These are phyloP conservation scores for Morone chrysops DNA, from an alignment of 2,113 vertebrate species.

Conservation along the genomic window DNA sequence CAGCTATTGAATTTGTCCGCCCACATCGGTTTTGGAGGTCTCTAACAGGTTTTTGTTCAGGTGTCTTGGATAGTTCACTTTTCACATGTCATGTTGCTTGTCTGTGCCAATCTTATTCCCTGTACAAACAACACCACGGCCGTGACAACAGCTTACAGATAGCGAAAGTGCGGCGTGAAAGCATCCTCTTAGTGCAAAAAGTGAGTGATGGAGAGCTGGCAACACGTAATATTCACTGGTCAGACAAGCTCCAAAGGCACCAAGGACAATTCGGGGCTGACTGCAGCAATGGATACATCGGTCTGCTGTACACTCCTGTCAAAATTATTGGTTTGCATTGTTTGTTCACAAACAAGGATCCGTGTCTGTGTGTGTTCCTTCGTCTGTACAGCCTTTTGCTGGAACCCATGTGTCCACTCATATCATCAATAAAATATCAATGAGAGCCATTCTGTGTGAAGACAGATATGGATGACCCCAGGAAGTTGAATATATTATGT, in stretches of 20 bases:
- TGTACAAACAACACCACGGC: conserved; percentile 52
- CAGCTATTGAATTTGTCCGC: conserved; percentile 1
- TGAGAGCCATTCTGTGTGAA: neutral
- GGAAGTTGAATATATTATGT: neutral
- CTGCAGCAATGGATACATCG: conserved; percentile 33
- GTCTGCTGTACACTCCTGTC: neutral
- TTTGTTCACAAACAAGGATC: conserved; percentile 23
- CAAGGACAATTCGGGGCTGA: conserved; percentile 40
- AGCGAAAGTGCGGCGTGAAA: conserved; percentile 50
- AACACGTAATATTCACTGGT: conserved; percentile 53
- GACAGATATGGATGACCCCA: neutral
- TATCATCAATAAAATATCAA: neutral
- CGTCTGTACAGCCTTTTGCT: neutral
- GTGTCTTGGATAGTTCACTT: conserved; percentile 39
- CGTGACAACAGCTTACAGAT: conserved; percentile 60
- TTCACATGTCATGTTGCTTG: conserved; percentile 47
- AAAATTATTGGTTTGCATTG: conserved; percentile 11
- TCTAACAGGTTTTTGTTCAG: conserved; percentile 43
- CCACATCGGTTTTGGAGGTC: conserved; percentile 10
- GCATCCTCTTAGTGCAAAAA: conserved; percentile 46
- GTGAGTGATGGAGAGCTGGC: conserved; percentile 48
- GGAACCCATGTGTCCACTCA: conserved; percentile 4
- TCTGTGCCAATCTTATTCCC: conserved; percentile 61
- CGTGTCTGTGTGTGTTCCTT: neutral
- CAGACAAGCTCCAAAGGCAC: conserved; percentile 62